Evolutionary conservation across 2,113 vertebrate species (phyloP).

Genomic region (Rhodinocichla rosea): DNA sequence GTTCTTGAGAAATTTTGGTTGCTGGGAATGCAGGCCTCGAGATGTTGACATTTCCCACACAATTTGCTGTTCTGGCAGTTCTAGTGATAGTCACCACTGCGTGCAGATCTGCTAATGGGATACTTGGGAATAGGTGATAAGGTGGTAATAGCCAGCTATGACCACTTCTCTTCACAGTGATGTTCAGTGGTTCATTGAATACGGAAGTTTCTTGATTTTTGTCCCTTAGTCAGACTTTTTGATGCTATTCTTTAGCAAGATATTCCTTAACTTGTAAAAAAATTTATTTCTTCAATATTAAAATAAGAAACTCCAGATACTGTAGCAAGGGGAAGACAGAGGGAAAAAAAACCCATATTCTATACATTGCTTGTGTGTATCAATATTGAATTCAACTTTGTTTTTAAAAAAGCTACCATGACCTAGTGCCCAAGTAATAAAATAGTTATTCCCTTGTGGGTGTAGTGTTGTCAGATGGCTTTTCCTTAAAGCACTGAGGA

Average conservation of each 20-base stretch:
- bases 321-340: background rate
- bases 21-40: background rate
- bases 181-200: background rate
- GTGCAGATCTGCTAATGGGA: background rate
- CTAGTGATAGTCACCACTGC: background rate
- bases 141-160: background rate
- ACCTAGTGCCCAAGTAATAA: background rate
- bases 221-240: background rate
- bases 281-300: background rate
- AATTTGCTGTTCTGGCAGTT: conserved; percentile 13
- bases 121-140: conserved; percentile 14
- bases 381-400: background rate
- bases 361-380: background rate
- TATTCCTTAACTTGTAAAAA: background rate
- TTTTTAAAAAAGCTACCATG: background rate
- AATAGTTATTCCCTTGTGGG: background rate
- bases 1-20: background rate
- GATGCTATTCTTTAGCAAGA: background rate
- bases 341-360: background rate
- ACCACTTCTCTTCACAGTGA: background rate
- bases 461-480: background rate
- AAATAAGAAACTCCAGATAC: background rate
- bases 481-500: background rate
- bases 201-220: background rate
- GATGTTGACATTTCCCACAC: conserved; percentile 67